Evolutionary conservation across 92 coral and sea anemone species (phyloP).

Genomic region (Porites rus): DNA sequence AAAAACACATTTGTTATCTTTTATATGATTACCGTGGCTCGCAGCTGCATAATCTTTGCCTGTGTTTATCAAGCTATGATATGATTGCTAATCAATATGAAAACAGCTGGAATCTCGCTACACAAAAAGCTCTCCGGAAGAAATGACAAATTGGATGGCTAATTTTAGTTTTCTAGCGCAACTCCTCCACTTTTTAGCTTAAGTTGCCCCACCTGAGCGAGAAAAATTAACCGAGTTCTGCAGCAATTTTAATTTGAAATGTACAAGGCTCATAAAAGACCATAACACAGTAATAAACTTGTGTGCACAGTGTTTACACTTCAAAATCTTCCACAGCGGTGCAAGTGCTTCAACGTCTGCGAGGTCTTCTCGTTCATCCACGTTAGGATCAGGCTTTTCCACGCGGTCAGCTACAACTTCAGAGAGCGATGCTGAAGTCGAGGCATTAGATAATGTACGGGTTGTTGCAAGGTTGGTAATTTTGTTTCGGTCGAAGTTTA

Average conservation of each 20-base stretch:
- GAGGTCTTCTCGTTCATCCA: constrained; percentile 68
- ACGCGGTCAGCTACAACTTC: constrained; percentile 65
- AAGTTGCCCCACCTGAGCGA: not conserved
- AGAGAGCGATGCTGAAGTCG: constrained; percentile 64
- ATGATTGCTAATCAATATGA: constrained; percentile 10
- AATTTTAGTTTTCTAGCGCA: not conserved
- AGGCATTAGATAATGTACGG: constrained; percentile 77
- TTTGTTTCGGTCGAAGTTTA: constrained; percentile 10
- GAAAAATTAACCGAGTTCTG: constrained; percentile 21
- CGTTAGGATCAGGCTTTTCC: constrained; percentile 71
- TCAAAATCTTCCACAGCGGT: constrained; percentile 6
- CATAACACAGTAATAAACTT: constrained; percentile 4
- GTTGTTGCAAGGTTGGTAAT: constrained; percentile 90
- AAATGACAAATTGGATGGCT: not conserved
- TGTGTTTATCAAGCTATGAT: constrained; percentile 32
- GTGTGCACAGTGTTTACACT: constrained; percentile 28
- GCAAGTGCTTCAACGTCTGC: constrained; percentile 40
- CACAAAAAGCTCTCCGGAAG: not conserved
- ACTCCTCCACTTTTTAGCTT: constrained; percentile 16
- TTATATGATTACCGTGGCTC: not conserved
- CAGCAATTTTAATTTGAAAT: not conserved
- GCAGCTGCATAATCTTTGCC: constrained; percentile 30
- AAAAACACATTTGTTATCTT: not conserved
- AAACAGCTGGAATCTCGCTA: constrained; percentile 27
- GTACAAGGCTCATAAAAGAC: constrained; percentile 11